phyloP scores from a whole-genome alignment of 2,888 invertebrate genomes.

The Polyommatus icarus region DNA sequence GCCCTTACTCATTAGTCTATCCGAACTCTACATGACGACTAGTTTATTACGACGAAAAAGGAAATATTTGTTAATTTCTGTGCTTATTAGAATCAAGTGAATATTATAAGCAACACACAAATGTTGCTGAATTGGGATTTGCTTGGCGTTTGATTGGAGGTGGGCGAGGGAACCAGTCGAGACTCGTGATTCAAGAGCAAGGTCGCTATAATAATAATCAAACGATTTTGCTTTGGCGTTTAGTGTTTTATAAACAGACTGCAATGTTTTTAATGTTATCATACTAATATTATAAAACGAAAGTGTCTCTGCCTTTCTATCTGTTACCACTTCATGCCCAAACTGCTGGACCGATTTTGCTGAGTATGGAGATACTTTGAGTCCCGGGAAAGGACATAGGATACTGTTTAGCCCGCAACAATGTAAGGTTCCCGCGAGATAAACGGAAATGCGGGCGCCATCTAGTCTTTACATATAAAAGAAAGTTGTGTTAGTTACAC shows the following conservation, averaged over 20 bases:
- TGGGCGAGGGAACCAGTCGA: constrained; percentile 66
- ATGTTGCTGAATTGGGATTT: constrained; percentile 4
- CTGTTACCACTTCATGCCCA: too few species aligned
- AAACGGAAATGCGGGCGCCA: too few species aligned
- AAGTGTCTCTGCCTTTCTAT: too few species aligned
- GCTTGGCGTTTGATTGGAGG: constrained; percentile 43
- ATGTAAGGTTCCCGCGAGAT: too few species aligned
- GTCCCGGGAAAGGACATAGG: too few species aligned
- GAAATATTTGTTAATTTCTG: neutral
- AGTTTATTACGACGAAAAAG: neutral
- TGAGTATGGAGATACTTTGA: too few species aligned
- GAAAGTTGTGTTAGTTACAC: too few species aligned
- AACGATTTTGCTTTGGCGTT: constrained; percentile 34
- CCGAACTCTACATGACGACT: neutral
- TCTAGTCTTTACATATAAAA: too few species aligned
- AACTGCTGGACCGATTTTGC: too few species aligned
- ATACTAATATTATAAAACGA: too few species aligned
- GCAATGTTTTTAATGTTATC: too few species aligned
- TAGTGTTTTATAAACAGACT: neutral
- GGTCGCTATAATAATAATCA: constrained; percentile 49
- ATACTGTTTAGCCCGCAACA: too few species aligned
- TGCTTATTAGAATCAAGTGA: neutral
- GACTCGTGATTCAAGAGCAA: constrained; percentile 63
- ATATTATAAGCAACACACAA: neutral
- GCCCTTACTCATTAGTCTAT: neutral